Conservation (phyloP, 2,888 invertebrate species). For the Hypomecis atomaria region DNA sequence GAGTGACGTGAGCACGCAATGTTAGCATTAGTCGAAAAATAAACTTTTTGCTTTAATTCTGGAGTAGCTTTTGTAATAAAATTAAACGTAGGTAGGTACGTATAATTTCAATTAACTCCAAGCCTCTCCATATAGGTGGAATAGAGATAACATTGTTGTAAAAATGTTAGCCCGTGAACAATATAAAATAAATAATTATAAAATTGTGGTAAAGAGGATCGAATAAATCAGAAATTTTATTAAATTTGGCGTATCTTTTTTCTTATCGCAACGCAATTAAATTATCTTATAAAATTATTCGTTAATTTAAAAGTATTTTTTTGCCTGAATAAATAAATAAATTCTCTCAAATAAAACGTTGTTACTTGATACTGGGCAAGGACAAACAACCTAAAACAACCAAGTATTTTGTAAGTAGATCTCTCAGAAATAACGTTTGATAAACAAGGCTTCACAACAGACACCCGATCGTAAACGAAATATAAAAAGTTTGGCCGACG, state of each 20-base stretch:
- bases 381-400: conserved; percentile 12
- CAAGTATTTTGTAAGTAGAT: conserved; percentile 19
- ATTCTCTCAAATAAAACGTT: background rate
- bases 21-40: conserved; percentile 31
- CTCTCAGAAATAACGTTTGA: conserved; percentile 18
- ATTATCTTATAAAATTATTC: too few species aligned
- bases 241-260: too few species aligned
- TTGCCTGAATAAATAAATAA: background rate
- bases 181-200: too few species aligned
- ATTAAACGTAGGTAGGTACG: too few species aligned
- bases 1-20: conserved; percentile 39
- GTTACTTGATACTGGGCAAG: conserved; percentile 11
- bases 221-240: too few species aligned
- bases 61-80: background rate
- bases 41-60: background rate
- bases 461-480: conserved; percentile 28
- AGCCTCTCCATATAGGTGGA: too few species aligned
- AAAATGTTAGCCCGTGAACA: too few species aligned
- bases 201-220: too few species aligned
- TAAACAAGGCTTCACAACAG: conserved; percentile 26
- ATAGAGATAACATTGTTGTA: too few species aligned
- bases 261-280: too few species aligned
- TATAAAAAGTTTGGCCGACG: conserved; percentile 26
- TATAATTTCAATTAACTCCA: background rate
- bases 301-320: background rate